Evolutionary conservation across 2,888 invertebrate genomes (phyloP).

Genomic region (Thereva nobilitata): DNA sequence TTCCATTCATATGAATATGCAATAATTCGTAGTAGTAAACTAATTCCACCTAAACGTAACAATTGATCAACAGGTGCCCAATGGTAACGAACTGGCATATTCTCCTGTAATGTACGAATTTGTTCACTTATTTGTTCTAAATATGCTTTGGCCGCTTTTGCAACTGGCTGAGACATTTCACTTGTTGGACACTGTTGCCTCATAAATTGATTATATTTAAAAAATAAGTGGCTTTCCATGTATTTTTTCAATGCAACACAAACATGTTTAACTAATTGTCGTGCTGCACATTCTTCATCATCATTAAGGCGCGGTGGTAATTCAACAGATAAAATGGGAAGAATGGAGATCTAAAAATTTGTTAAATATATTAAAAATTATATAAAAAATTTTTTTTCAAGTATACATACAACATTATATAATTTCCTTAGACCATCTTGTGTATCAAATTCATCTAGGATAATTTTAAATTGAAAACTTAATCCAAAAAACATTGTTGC

Average conservation of each 20-base stretch:
- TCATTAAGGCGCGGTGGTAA: conserved; percentile 72
- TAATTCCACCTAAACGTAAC: conserved; percentile 79
- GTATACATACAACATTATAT: conserved; percentile 73
- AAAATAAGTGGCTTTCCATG: conserved; percentile 85
- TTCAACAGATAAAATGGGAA: conserved; percentile 79
- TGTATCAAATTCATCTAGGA: conserved; percentile 91
- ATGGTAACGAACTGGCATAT: conserved; percentile 72
- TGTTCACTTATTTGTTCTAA: conserved; percentile 86
- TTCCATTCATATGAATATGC: conserved; percentile 92
- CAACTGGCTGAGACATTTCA: conserved; percentile 56
- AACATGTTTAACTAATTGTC: conserved; percentile 90
- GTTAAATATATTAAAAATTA: neutral
- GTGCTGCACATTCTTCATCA: conserved; percentile 86
- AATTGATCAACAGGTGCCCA: conserved; percentile 93
- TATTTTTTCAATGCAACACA: conserved; percentile 88
- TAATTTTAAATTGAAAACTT: conserved; percentile 89
- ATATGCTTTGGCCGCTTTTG: conserved; percentile 66
- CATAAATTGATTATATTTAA: conserved; percentile 74
- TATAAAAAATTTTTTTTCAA: conserved; percentile 1
- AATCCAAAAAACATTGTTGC: conserved; percentile 98
- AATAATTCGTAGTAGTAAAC: conserved; percentile 81
- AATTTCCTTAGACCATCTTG: conserved; percentile 90
- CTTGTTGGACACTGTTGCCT: conserved; percentile 61
- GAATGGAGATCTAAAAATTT: conserved; percentile 72
- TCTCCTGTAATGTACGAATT: conserved; percentile 77